These are phyloP conservation scores for Poecilia latipinna DNA, from an alignment of 2,113 vertebrate species.

Conservation along the genomic window DNA sequence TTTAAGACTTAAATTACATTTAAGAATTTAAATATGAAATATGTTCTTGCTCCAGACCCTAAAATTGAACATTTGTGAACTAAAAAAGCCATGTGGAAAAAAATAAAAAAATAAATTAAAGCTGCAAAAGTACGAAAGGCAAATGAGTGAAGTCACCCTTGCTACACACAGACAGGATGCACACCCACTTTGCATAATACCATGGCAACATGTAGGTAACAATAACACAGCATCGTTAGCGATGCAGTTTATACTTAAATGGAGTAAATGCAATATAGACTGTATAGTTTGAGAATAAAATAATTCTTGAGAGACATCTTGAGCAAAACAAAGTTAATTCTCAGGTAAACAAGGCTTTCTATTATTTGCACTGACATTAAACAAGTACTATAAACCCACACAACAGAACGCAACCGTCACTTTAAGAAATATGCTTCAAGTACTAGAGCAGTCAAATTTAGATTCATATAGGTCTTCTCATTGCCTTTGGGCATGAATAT, in stretches of 20 bases:
- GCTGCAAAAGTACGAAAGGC: neutral
- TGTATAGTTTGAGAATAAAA: neutral
- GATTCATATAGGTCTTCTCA: neutral
- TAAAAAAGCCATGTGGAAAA: neutral
- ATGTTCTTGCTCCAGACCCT: neutral
- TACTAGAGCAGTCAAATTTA: neutral
- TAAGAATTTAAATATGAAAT: too few relatives aligned
- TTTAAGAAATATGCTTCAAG: neutral
- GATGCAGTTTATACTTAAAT: neutral
- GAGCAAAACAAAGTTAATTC: neutral
- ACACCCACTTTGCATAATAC: neutral
- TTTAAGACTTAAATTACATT: too few relatives aligned
- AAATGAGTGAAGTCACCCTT: neutral
- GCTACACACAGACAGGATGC: neutral
- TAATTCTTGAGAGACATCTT: neutral
- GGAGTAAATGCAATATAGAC: neutral
- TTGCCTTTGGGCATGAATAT: neutral
- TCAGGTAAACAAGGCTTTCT: neutral
- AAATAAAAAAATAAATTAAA: neutral
- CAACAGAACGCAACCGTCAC: neutral
- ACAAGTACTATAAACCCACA: neutral
- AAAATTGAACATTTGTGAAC: neutral
- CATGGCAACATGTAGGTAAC: slow-evolving; percentile 23
- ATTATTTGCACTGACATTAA: neutral
- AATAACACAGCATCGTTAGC: slow-evolving; percentile 6